phyloP scores from a whole-genome alignment of 2,797 vertebrate genomes.

The Periparus ater region DNA sequence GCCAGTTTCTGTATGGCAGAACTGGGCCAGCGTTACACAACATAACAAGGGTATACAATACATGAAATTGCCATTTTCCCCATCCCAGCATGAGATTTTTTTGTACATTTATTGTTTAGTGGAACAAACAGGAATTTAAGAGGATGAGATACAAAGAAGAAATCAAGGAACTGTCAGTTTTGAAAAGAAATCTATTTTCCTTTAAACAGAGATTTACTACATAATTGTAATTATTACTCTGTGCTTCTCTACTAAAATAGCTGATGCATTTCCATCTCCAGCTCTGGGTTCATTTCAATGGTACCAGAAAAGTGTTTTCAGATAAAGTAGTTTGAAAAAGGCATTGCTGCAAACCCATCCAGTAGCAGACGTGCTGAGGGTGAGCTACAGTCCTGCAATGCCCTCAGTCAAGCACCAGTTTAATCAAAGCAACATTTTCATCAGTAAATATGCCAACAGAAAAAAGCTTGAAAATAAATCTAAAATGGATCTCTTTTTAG shows the following conservation, averaged over 20 bases:
- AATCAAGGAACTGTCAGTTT: not conserved
- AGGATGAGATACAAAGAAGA: not conserved
- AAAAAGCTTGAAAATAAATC: not conserved
- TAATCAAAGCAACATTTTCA: not conserved
- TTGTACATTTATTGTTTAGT: not conserved
- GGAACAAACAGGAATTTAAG: slow-evolving; percentile 8
- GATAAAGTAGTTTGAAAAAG: not conserved
- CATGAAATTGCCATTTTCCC: not conserved
- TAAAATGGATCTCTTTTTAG: not conserved
- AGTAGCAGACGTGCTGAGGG: not conserved
- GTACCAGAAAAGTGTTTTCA: not conserved
- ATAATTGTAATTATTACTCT: not conserved
- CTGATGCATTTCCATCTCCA: not conserved
- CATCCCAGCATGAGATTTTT: not conserved
- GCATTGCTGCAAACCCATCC: not conserved
- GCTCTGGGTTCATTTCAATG: not conserved
- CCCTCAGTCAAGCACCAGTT: not conserved
- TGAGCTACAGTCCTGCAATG: not conserved
- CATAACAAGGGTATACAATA: not conserved
- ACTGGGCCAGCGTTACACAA: not conserved
- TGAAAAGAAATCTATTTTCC: not conserved
- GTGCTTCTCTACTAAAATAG: not conserved
- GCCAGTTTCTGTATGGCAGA: not conserved
- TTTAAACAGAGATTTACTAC: not conserved
- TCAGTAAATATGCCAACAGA: not conserved